Evolutionary conservation across 2,113 vertebrate species (phyloP).

Genomic region (Bubalus kerabau): DNA sequence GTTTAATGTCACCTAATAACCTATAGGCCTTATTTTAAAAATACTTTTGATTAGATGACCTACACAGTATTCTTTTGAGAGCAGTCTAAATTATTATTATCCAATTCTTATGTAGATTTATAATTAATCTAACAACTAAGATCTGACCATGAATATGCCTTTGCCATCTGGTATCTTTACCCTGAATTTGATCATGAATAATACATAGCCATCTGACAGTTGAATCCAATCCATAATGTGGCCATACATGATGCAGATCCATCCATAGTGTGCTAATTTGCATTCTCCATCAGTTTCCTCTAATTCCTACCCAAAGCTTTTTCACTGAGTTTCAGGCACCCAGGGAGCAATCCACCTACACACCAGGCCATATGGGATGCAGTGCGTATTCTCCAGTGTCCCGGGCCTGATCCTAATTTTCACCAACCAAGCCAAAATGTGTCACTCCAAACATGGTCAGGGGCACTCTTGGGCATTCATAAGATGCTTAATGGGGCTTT

Average conservation of each 20-base stretch:
- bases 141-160: slow-evolving; percentile 75
- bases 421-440: slow-evolving; percentile 60
- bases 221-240: slow-evolving; percentile 56
- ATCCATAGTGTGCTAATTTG: slow-evolving; percentile 49
- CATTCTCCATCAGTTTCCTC: slow-evolving; percentile 52
- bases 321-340: slow-evolving; percentile 55
- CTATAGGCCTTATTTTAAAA: slow-evolving; percentile 57
- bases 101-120: slow-evolving; percentile 73
- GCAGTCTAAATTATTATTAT: slow-evolving; percentile 69
- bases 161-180: slow-evolving; percentile 75
- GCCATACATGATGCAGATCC: slow-evolving; percentile 39
- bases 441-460: slow-evolving; percentile 56
- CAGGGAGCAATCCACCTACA: slow-evolving; percentile 53
- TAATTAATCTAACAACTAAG: slow-evolving; percentile 76
- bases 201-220: slow-evolving; percentile 74
- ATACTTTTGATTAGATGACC: slow-evolving; percentile 52
- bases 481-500: slow-evolving; percentile 56
- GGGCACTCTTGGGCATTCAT: slow-evolving; percentile 43
- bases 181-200: slow-evolving; percentile 72
- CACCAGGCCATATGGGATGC: slow-evolving; percentile 60
- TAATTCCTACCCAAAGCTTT: slow-evolving; percentile 46
- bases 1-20: slow-evolving; percentile 60
- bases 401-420: slow-evolving; percentile 65
- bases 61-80: slow-evolving; percentile 52
- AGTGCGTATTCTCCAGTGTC: slow-evolving; percentile 40